A percentile compares a stretch with the other conserved stretches of the same genome.
Evolutionary conservation across 2,113 vertebrate genomes (phyloP).

Genomic region (Empidonax alnorum): DNA sequence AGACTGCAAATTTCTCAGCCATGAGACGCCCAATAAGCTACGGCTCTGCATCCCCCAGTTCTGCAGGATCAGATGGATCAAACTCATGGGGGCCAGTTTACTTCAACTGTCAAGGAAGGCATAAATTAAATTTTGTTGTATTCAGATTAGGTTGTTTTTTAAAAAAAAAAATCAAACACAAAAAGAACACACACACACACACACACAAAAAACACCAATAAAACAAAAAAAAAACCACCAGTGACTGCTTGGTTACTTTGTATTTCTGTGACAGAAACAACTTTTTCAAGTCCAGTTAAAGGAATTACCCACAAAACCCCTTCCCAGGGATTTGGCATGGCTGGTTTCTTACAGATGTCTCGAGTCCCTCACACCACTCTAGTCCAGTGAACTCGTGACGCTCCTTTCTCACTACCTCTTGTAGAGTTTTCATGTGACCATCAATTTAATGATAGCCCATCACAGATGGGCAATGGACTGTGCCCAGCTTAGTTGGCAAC

Average conservation of each 20-base stretch:
- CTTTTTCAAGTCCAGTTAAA: slow-evolving; percentile 6
- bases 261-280: neutral
- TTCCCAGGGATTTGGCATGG: neutral
- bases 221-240: neutral
- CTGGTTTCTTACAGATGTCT: neutral
- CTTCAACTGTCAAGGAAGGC: neutral
- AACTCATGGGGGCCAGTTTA: neutral
- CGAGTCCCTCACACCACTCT: neutral
- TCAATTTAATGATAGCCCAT: neutral
- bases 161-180: neutral
- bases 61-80: neutral
- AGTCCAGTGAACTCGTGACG: neutral
- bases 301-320: neutral
- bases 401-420: neutral
- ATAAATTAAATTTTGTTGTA: neutral
- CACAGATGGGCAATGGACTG: neutral
- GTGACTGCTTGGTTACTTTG: neutral
- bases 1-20: neutral
- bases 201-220: too few relatives aligned
- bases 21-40: neutral
- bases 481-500: neutral
- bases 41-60: neutral
- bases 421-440: neutral
- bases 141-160: neutral
- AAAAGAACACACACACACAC: too few relatives aligned